Percentiles rank a stretch among this genome's conserved stretches.
Conservation (phyloP, 2,888 invertebrate genomes). For the Macaria notata region DNA sequence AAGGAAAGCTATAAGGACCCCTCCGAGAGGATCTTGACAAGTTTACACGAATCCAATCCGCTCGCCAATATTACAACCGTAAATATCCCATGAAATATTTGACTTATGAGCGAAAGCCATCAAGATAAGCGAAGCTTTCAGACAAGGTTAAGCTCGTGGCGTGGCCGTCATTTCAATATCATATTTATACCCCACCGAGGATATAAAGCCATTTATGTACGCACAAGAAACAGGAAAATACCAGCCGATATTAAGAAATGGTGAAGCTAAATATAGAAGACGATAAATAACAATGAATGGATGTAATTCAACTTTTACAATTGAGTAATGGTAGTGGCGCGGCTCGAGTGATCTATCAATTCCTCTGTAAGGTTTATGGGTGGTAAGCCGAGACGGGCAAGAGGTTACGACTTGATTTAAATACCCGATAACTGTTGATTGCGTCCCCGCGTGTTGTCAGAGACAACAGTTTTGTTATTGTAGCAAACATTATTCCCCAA, state of each 20-base stretch:
- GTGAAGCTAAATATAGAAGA: no score
- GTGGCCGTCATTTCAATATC: conserved; percentile 9
- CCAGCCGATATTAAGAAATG: no score
- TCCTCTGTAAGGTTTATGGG: conserved; percentile 8
- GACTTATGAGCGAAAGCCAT: conserved; percentile 20
- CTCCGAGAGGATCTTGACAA: conserved; percentile 38
- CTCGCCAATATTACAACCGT: conserved; percentile 27
- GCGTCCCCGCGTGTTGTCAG: conserved; percentile 43
- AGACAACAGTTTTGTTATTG: conserved; percentile 62
- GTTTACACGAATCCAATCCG: conserved; percentile 41
- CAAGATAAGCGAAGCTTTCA: conserved; percentile 24
- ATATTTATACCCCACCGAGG: conserved; percentile 8
- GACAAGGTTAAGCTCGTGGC: conserved; percentile 28
- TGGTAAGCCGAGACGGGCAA: conserved; percentile 10
- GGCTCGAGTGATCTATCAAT: conserved; percentile 1
- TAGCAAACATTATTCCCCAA: conserved; percentile 57
- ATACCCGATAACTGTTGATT: conserved; percentile 24
- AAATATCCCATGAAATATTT: conserved; percentile 24
- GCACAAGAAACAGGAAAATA: no score
- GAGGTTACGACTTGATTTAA: conserved; percentile 17
- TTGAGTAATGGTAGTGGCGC: neutral
- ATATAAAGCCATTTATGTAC: conserved; percentile 3
- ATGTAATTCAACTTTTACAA: neutral
- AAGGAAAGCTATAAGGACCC: conserved; percentile 20
- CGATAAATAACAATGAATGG: no score